Evolutionary conservation across 30 jellyfish, hydroid and myxozoan genomes (phyloP).

Genomic region (Pelagia noctiluca): DNA sequence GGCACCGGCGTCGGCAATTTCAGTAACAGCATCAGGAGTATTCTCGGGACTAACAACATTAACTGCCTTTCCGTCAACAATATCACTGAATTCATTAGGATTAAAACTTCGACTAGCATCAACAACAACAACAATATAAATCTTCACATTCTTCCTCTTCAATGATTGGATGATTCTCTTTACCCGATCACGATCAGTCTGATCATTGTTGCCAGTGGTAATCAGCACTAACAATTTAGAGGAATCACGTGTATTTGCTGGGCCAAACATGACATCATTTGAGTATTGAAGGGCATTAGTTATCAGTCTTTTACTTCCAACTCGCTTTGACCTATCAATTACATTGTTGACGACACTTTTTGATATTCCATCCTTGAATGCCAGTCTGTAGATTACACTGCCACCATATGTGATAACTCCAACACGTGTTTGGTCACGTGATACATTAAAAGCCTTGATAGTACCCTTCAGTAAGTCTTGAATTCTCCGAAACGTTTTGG

Average conservation of each 20-base stretch:
- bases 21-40: conserved; percentile 7
- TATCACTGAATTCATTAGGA: neutral
- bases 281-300: neutral
- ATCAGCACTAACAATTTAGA: conserved; percentile 55
- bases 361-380: conserved; percentile 19
- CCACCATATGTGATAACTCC: conserved; percentile 42
- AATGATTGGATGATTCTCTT: neutral
- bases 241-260: neutral
- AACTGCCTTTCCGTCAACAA: neutral
- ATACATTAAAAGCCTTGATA: conserved; percentile 43
- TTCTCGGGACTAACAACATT: neutral
- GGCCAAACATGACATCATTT: neutral
- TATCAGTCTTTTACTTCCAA: conserved; percentile 13
- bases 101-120: conserved; percentile 9
- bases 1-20: conserved; percentile 23
- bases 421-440: conserved; percentile 32
- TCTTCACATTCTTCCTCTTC: conserved; percentile 6
- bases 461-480: conserved; percentile 49
- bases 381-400: neutral
- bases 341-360: neutral
- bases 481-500: conserved; percentile 29
- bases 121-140: conserved; percentile 62
- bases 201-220: conserved; percentile 46
- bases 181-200: neutral
- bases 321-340: neutral